Conservation (phyloP, 1,140 invertebrate genomes). For the Drosophila pallidifrons region DNA sequence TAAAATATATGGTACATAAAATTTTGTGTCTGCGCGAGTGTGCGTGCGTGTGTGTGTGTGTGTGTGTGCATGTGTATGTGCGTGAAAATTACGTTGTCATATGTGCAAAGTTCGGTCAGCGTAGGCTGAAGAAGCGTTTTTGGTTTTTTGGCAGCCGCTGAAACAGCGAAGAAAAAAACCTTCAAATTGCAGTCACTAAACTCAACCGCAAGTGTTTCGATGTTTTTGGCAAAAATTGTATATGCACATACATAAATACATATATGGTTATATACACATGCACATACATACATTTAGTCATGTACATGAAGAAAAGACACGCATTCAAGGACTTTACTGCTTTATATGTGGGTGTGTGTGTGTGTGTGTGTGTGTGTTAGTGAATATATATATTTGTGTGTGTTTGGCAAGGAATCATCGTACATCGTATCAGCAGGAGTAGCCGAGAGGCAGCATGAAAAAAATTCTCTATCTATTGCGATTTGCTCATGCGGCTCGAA, state of each 20-base stretch:
- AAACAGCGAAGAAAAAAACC: constrained; percentile 28
- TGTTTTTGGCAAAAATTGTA: constrained; percentile 32
- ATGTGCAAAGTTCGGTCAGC: constrained; percentile 72
- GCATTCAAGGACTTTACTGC: constrained; percentile 61
- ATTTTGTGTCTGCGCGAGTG: constrained; percentile 57
- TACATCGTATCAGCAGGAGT: constrained; percentile 26
- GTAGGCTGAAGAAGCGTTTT: constrained; percentile 27
- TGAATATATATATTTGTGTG: constrained; percentile 31
- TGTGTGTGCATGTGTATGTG: constrained; percentile 32
- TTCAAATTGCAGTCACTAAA: constrained; percentile 31
- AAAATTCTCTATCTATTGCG: constrained; percentile 85
- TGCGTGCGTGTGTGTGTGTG: constrained; percentile 28
- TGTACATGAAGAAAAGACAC: constrained; percentile 25
- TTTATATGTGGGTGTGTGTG: constrained; percentile 23
- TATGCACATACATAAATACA: constrained; percentile 14
- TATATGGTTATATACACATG: not conserved
- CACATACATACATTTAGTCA: not conserved
- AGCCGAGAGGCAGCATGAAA: constrained; percentile 70
- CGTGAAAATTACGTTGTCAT: constrained; percentile 80
- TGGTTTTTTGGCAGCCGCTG: constrained; percentile 30
- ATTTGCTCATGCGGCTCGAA: constrained; percentile 82
- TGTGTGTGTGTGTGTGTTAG: constrained; percentile 15
- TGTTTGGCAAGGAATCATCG: constrained; percentile 67
- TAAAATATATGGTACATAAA: constrained; percentile 80
- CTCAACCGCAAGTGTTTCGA: constrained; percentile 7